phyloP scores from a whole-genome alignment of 2,888 invertebrate genomes.

The Archips crataeganus region DNA sequence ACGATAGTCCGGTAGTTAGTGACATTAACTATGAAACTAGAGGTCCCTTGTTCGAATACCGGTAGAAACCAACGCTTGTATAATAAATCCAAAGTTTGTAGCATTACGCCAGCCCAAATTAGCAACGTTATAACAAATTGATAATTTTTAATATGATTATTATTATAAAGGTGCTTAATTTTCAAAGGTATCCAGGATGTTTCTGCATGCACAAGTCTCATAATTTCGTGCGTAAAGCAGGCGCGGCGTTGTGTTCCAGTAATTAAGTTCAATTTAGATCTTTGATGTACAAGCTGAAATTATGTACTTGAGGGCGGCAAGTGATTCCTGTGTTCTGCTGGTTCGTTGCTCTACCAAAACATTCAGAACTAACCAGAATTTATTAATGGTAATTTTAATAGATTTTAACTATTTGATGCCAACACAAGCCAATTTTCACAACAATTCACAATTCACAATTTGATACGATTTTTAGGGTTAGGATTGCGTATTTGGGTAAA shows the following conservation, averaged over 20 bases:
- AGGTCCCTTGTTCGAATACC: too few relatives aligned
- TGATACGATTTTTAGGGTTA: too few relatives aligned
- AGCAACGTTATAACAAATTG: background rate
- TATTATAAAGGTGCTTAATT: background rate
- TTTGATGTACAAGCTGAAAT: conserved; percentile 5
- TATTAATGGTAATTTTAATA: background rate
- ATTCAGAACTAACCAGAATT: background rate
- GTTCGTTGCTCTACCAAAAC: conserved; percentile 7
- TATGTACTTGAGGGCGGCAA: background rate
- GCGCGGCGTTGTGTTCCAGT: conserved; percentile 9
- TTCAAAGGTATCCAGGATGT: background rate
- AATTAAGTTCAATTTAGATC: conserved; percentile 29
- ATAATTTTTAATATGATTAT: background rate
- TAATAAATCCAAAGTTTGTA: too few relatives aligned
- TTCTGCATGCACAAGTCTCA: background rate
- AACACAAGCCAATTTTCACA: background rate
- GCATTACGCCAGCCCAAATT: too few relatives aligned
- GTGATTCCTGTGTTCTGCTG: background rate
- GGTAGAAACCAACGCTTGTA: too few relatives aligned
- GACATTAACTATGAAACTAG: too few relatives aligned
- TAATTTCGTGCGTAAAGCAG: background rate
- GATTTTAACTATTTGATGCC: background rate
- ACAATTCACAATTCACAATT: too few relatives aligned
- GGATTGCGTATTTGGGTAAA: too few relatives aligned
- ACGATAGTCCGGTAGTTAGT: too few relatives aligned